Evolutionary conservation across 2,888 invertebrate species (phyloP).

Genomic region (Diarsia rubi): DNA sequence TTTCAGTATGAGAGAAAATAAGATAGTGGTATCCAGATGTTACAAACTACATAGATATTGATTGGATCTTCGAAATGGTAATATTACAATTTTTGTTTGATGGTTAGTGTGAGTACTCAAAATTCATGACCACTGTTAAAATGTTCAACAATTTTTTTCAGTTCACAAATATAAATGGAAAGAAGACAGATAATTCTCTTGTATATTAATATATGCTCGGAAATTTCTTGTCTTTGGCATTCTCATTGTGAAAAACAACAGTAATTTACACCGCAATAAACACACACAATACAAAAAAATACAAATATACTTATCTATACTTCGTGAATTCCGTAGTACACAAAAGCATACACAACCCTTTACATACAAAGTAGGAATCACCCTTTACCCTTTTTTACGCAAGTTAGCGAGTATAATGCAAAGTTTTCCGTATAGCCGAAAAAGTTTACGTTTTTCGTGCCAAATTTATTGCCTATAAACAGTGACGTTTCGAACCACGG

Average conservation of each 20-base stretch:
- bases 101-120: background rate
- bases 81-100: too few relatives aligned
- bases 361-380: constrained; percentile 66
- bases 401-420: constrained; percentile 66
- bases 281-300: constrained; percentile 34
- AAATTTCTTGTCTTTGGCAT: background rate
- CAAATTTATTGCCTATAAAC: constrained; percentile 84
- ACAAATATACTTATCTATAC: constrained; percentile 49
- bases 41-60: constrained; percentile 1
- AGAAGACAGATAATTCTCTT: background rate
- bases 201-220: background rate
- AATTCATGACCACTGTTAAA: background rate
- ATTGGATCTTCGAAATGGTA: background rate
- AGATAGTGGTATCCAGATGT: background rate
- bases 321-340: constrained; percentile 40
- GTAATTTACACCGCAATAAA: constrained; percentile 6
- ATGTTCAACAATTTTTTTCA: background rate
- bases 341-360: constrained; percentile 57
- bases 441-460: constrained; percentile 77
- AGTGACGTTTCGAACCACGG: constrained; percentile 77
- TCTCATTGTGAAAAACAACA: constrained; percentile 6
- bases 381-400: constrained; percentile 62
- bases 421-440: constrained; percentile 75
- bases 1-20: too few relatives aligned
- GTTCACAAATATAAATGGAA: background rate